These are phyloP conservation scores for Varecia variegata DNA, from an alignment of 2,797 vertebrate genomes.

Conservation along the genomic window DNA sequence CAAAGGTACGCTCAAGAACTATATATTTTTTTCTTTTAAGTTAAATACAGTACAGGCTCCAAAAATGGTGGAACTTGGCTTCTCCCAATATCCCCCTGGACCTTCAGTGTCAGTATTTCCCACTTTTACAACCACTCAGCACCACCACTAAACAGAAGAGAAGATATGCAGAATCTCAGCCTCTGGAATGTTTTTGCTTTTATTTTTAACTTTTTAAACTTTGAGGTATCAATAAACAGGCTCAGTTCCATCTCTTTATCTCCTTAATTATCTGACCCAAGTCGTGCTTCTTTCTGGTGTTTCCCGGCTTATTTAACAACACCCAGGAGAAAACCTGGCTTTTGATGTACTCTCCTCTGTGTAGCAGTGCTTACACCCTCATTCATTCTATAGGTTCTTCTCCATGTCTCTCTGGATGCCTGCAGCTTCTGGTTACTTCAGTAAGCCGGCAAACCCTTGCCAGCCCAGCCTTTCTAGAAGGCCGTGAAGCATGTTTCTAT, in stretches of 20 bases:
- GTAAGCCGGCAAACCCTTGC: background rate
- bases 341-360: background rate
- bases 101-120: background rate
- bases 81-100: background rate
- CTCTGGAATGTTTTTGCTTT: background rate
- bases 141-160: background rate
- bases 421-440: background rate
- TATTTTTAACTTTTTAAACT: background rate
- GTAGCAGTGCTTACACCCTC: background rate
- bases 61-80: background rate
- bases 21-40: background rate
- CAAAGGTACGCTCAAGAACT: background rate
- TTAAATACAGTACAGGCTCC: background rate
- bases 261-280: background rate
- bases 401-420: background rate
- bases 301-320: background rate
- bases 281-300: conserved; percentile 20
- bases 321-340: background rate
- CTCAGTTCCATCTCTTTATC: background rate
- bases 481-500: background rate
- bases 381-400: background rate
- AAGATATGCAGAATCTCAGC: background rate
- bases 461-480: background rate
- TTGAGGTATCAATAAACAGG: background rate
- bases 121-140: background rate